A percentile compares a stretch with the other conserved stretches of the same genome.
These are phyloP conservation scores for Galeopterus variegatus DNA, from an alignment of 2,113 vertebrate genomes.

Conservation along the genomic window DNA sequence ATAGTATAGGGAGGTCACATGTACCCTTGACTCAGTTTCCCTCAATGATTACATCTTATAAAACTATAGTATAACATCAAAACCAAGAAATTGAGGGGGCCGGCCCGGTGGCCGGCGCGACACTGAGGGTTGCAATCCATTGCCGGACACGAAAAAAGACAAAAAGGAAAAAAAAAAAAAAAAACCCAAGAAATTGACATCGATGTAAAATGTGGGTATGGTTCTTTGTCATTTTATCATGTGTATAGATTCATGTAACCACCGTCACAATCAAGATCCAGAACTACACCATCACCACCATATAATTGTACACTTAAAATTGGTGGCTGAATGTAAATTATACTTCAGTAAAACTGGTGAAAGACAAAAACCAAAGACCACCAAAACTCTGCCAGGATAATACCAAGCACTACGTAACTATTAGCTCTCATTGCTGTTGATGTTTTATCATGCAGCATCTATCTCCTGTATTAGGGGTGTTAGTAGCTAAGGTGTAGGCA, in stretches of 20 bases:
- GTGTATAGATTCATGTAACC: background rate
- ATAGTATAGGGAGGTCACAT: background rate
- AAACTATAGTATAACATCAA: background rate
- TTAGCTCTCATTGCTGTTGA: background rate
- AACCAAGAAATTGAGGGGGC: constrained; percentile 12
- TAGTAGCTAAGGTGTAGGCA: background rate
- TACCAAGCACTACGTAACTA: background rate
- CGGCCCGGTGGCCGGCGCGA: no score
- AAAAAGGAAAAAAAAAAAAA: no score
- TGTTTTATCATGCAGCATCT: background rate
- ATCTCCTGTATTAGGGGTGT: no score
- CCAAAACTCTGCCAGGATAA: background rate
- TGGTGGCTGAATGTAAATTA: background rate
- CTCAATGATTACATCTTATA: background rate
- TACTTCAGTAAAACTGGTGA: background rate
- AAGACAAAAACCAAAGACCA: background rate
- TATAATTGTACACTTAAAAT: background rate
- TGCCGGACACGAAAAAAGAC: no score
- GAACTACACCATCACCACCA: background rate
- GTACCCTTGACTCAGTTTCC: background rate
- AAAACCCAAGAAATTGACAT: background rate
- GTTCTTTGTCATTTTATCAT: background rate
- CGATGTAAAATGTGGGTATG: background rate
- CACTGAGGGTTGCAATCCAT: no score
- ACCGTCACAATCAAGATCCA: background rate